Base-by-base conservation (phyloP, 2,888 invertebrate genomes). In the Junonia oenone region DNA sequence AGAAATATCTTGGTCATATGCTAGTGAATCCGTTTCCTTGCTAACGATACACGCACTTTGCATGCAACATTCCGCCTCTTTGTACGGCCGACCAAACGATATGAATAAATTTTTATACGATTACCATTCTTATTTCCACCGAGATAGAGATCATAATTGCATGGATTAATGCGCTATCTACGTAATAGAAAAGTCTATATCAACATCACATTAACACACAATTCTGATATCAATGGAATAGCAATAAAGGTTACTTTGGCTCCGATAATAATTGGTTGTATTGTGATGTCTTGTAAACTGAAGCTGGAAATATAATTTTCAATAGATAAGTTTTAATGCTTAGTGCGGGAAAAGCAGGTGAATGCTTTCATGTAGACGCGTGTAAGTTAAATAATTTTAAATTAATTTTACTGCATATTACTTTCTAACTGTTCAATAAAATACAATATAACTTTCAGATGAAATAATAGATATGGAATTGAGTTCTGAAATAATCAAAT, bases 61-160 rank as follows among this genome's bases (percentile, higher is more conserved):
- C 80, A 78, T 81, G 82, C 79, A 72, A 79, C 72, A 72, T 72
- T 72, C 71, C 69, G 61, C 66, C 62, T 59, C 59, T 55, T 61
- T 62, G 59, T 64, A 57, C 35, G 56, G 57, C 51, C 51, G 49
- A 50, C 38, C 37, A 47, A 35, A 50, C 29, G 19, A 55, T 48
- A 35, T 37, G 33, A 14, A 37, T 29, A 31, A 26, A 45, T 43
- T 19, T 6, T 26, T 51, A 55, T 26, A 29, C 17, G 27, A 50
- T 17, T 40, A 29, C 27, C 15, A 40, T 37, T 40, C 50, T 29
- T 50, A 50, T 17, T 40, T 6, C 8, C 9, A 40, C 15, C 9
- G 0, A 6, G 26, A 17, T 50, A 50, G 35, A n/a, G 38, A 38
- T 29, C 37, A 50, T 40, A 40, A 29, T 27, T 38, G 50, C 26